Evolutionary conservation across 2,888 invertebrate genomes (phyloP), one percentile per base, ranked within the genome.

Genomic region (Synanthedon vespiformis): DNA sequence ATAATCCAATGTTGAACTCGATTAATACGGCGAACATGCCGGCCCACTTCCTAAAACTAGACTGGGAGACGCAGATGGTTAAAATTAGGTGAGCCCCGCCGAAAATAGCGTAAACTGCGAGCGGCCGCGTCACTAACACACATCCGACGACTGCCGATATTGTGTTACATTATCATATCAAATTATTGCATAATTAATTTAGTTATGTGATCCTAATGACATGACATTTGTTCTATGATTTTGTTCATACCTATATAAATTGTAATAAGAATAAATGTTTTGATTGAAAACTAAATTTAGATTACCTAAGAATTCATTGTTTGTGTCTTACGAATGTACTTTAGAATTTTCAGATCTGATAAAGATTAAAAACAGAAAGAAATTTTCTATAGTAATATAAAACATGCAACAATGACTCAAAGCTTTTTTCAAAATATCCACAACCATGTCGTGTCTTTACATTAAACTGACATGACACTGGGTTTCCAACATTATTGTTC

Each of bases 1-100:
- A 41, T 41, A 41, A 44, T 44, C 44, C 13, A 44, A 14, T 13
- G 18, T 61, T 61, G 57, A 55, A 64, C 57, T 68, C 65, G 71
- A 73, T 79, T 72, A 72, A 75, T 79, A 76, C 76, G 68, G 62
- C 69, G 77, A 77, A 79, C 72, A 63, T 65, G 69, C 60, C 82
- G 84, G 80, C 84, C 80, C 80, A 85, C 84, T 84, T 87, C 85
- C 85, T 84, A 84, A 83, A 82, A 77, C 84, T 78, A 81, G 80
- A 77, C 80, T 77, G 79, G 70, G 83, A 83, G 81, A 85, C 86
- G 83, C 61, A 59, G 73, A 85, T 86, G 86, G 87, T 83, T 87
- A 86, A 86, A 87, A 87, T 87, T 86, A 87, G 87, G 54, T 55
- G 55, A 55, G 76, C 67, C 63, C 72, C 74, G 77, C 84, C 84